A percentile compares a stretch with the other conserved stretches of the same genome.
Evolutionary conservation across 2,113 vertebrate species (phyloP).

Genomic region (Spea bombifrons): DNA sequence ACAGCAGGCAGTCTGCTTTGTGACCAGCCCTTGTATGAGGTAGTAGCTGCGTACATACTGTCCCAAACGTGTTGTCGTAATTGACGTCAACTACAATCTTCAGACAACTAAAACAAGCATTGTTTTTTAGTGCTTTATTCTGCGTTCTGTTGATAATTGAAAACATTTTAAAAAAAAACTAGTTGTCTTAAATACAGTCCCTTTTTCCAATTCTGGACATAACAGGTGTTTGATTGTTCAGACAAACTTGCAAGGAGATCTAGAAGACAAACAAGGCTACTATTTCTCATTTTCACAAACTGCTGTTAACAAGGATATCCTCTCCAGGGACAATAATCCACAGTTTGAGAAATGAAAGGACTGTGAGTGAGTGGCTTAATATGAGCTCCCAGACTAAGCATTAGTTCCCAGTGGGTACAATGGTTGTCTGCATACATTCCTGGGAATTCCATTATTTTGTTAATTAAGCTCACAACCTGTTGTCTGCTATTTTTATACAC

Average conservation of each 20-base stretch:
- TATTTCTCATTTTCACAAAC: background rate
- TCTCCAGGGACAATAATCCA: background rate
- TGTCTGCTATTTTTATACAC: background rate
- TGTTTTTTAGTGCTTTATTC: too few species aligned
- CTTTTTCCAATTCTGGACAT: background rate
- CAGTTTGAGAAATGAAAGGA: conserved; percentile 3
- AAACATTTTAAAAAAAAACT: too few species aligned
- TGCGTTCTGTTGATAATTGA: too few species aligned
- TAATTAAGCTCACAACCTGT: background rate
- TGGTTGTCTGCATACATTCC: conserved; percentile 22
- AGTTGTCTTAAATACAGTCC: too few species aligned
- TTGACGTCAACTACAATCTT: too few species aligned
- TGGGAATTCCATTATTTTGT: background rate
- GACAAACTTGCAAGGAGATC: background rate
- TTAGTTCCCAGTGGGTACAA: conserved; percentile 34
- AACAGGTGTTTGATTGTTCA: conserved; percentile 1
- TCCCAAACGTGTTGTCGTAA: too few species aligned
- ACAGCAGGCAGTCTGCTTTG: too few species aligned
- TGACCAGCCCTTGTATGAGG: too few species aligned
- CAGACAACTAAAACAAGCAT: too few species aligned
- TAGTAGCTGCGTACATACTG: too few species aligned
- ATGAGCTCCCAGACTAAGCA: background rate
- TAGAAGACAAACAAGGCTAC: background rate
- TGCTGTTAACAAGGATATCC: background rate
- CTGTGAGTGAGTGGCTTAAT: background rate